Percentiles rank a stretch among this genome's conserved stretches.
These are phyloP conservation scores for Notarius lentiginosus DNA, from an alignment of 2,113 vertebrate species.

Conservation along the genomic window DNA sequence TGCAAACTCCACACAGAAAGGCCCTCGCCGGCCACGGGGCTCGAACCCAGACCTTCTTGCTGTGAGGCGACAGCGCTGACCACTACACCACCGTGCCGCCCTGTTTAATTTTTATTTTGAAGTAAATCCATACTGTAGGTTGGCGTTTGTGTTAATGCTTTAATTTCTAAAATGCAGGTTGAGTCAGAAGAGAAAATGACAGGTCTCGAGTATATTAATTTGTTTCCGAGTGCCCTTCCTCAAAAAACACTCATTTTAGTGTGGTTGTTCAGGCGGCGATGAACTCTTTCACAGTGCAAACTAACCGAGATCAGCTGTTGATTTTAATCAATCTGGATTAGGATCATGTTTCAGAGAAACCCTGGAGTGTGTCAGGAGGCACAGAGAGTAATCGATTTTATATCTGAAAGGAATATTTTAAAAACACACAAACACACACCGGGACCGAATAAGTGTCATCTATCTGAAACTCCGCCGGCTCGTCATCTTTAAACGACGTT, in stretches of 20 bases:
- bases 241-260: no score
- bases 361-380: background rate
- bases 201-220: no score
- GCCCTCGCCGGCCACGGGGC: no score
- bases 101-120: no score
- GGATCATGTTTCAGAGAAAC: background rate
- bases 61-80: no score
- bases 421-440: constrained; percentile 67
- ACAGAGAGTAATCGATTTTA: background rate
- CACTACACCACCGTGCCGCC: no score
- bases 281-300: background rate
- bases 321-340: background rate
- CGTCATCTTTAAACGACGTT: constrained; percentile 92
- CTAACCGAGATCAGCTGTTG: background rate
- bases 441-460: constrained; percentile 99
- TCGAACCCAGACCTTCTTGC: no score
- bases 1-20: no score
- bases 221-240: no score
- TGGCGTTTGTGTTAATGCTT: background rate
- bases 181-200: no score
- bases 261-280: background rate
- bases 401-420: background rate
- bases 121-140: no score
- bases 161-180: background rate
- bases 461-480: constrained; percentile 98